A percentile compares a stretch with the other conserved stretches of the same genome.
Evolutionary conservation across 2,888 invertebrate genomes (phyloP).

Genomic region (Ceriagrion tenellum): DNA sequence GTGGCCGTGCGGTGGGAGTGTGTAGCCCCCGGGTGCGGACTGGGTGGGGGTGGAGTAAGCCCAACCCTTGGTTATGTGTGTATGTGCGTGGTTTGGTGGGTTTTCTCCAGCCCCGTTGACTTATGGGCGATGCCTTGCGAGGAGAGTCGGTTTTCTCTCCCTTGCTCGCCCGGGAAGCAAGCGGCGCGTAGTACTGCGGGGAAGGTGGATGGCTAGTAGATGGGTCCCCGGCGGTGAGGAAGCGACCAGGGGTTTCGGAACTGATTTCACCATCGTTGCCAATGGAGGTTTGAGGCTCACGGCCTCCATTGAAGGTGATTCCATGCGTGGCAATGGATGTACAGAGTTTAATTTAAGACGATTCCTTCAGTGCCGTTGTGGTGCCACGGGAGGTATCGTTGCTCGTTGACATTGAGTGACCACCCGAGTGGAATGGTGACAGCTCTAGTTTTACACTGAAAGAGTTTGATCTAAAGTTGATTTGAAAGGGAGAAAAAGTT

Average conservation of each 20-base stretch:
- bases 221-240: too few species aligned
- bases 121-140: slow-evolving; percentile 48
- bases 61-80: background rate
- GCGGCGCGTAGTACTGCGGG: background rate
- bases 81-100: slow-evolving; percentile 15
- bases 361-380: too few species aligned
- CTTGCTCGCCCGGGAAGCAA: background rate
- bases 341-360: background rate
- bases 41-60: background rate
- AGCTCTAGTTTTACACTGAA: too few species aligned
- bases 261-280: background rate
- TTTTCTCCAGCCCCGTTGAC: slow-evolving; percentile 21
- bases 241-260: background rate
- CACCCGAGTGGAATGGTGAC: too few species aligned
- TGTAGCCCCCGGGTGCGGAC: background rate
- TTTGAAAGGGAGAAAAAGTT: too few species aligned
- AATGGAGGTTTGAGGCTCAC: background rate
- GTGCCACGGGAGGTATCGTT: too few species aligned
- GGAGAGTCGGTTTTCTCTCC: background rate
- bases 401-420: too few species aligned
- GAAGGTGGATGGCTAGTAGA: background rate
- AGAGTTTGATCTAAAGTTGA: too few species aligned
- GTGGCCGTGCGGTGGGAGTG: background rate
- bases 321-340: background rate
- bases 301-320: background rate